Base-by-base conservation (phyloP, 2,888 invertebrate genomes). In the Tetragonula carbonaria region DNA sequence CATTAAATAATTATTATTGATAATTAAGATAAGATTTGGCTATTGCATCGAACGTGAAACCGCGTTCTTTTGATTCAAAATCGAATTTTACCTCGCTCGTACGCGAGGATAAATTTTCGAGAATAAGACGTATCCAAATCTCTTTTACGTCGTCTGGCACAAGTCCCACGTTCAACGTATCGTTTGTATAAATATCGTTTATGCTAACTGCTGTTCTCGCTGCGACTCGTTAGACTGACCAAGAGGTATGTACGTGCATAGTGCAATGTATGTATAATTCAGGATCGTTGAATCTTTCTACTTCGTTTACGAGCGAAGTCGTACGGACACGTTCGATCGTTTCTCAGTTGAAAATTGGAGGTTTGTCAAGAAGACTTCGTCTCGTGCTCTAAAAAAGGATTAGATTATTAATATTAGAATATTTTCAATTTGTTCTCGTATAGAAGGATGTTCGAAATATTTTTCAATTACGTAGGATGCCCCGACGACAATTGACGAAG, bases 161-260 rank as follows among this genome's bases (percentile, higher is more conserved):
- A 66, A 72, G 66, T 88, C 86, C 88, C 77, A 65, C 11, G 67
- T 68, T 77, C 77, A 76, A 80, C 80, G 62, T 86, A 77, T 80
- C 83, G 82, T 87, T 23, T 23, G 0, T 87, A 87, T 85, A 87
- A 88, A 88, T 88, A 87, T 76, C 86, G 71, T 79, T 66, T 59
- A 45, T 62, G 57, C 66, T 65, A 78, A 67, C 75, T 72, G 68
- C 16, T 28, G 28, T 18, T 16, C 4, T 67, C n/a, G 66, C 28
- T 65, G 28, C 74, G 4, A 59, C 63, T 65, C 55, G 51, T 38
- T 55, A 21, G 65, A 33, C 33, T 33, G 21, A 13, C 13, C 21
- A 33, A 13, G 21, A 33, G 65, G 18, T 13, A 65, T 18, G 63
- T 50, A 33, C 45, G 8, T 45, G 14, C 14, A n/a, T 14, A 59